Conservation (phyloP, 2,113 vertebrate genomes). For the Merops nubicus region DNA sequence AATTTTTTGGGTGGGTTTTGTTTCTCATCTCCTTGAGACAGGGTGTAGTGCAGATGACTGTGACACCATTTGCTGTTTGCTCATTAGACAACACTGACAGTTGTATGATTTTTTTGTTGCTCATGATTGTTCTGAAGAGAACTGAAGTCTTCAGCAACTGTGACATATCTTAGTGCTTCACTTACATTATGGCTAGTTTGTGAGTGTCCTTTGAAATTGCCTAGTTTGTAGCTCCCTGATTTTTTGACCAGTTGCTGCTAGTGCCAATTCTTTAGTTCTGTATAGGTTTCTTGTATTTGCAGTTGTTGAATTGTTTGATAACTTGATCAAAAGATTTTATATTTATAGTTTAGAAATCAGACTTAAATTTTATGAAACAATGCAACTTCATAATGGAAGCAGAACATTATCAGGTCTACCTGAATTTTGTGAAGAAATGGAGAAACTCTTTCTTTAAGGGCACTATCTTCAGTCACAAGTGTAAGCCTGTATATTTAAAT, state of each 20-base stretch:
- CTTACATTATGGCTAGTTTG: background rate
- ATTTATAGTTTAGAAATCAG: background rate
- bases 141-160: background rate
- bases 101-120: background rate
- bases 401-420: background rate
- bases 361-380: background rate
- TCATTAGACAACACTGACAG: background rate
- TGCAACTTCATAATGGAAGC: background rate
- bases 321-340: background rate
- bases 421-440: background rate
- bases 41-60: background rate
- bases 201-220: background rate
- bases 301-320: background rate
- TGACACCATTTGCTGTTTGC: background rate
- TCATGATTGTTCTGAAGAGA: background rate
- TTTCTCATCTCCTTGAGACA: background rate
- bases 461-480: background rate
- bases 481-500: background rate
- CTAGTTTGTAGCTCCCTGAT: background rate
- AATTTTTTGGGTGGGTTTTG: background rate
- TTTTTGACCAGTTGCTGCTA: background rate
- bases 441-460: background rate
- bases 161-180: background rate
- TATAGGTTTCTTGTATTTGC: background rate
- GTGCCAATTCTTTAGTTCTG: background rate